Evolutionary conservation across 2,797 vertebrate species (phyloP), one percentile per base, ranked within the genome.

Genomic region (Intellagama lesueurii): DNA sequence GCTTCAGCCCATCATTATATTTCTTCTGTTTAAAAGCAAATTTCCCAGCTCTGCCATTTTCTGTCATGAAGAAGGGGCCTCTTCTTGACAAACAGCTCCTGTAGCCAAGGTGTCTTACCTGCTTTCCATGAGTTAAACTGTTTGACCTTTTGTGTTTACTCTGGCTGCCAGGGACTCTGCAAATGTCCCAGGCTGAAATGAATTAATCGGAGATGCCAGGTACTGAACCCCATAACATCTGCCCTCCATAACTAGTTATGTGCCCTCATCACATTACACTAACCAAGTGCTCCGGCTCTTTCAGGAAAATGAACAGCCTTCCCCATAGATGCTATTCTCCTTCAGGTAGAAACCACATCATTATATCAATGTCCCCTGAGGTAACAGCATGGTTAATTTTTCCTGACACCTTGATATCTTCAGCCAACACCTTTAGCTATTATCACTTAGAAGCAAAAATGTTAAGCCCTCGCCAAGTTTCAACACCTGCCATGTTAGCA

Each of bases 371-470:
- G 72, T 40, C 82, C 56, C 68, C 17, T 75, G 68, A 52, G 52
- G 7, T 66, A 68, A 47, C 12, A 19, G 4, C 17, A 28, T 2
- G n/a, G 64, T 77, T 91, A 81, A 78, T 76, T 91, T 87, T 30
- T 28, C 32, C 66, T 87, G 69, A 88, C 14, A 81, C 8, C 60
- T 35, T 17, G 64, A 1, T 72, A 76, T 87, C 85, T 64, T 64
- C 16, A 64, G 60, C 60, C 19, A 22, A 64, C 60, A 73, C 78
- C 44, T 85, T 88, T 80, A 47, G 12, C 91, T 89, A 56, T 77
- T 85, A 81, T 89, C n/a, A 83, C 85, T 88, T 9, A 68, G 7
- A 56, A 78, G 35, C 78, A 24, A 89, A 64, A 93, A 86, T 8
- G 44, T 32, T n/a, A 32, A 85, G 0, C 35, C 89, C 19, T 44